Base-by-base conservation (phyloP, 2,113 vertebrate species). In the Apodemus speciosus region DNA sequence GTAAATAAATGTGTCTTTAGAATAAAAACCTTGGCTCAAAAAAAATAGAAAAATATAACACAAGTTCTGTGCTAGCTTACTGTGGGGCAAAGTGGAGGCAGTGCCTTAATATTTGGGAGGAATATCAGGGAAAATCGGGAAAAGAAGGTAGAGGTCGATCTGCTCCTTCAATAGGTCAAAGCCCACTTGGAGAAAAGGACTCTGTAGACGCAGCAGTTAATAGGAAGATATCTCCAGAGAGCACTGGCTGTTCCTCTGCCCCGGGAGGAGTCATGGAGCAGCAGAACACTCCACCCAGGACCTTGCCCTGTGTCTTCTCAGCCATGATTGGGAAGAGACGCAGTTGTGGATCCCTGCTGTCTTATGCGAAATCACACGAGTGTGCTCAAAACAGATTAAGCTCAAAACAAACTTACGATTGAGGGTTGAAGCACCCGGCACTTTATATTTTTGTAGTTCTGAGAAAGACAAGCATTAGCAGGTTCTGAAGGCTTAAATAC, bases 161-260 rank as follows among this genome's bases (percentile, higher is more conserved):
- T 11, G 76, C 15, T 23, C 58, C 46, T 58, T 15, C 23, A 43
- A 7, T n/a, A 83, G 72, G 49, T 72, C 18, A 56, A 27, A 64
- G 69, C 27, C n/a, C 1, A 3, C 20, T 49, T 38, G n/a, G 51
- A 64, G 49, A 30, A 11, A 49, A 38, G 14, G 25, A 23, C 25
- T 21, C 51, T 32, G 35, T 0, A 43, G 38, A 72, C 1, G 38
- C 21, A n/a, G 43, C 30, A 10, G 30, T 20, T 21, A 16, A 4
- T 2, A 9, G 43, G 21, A 4, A 0, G 6, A 6, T 35, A 15
- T 38, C 69, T 32, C 1, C 51, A 13, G 4, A 43, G 90, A 43
- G 2, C 11, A 15, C 20, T n/a, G 40, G 30, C 1, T 1, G 25
- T 43, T 56, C 53, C 5, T 8, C 0, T 14, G 51, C n/a, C 43